Evolutionary conservation across 2,113 vertebrate genomes (phyloP).

Genomic region (Amphiprion ocellaris): DNA sequence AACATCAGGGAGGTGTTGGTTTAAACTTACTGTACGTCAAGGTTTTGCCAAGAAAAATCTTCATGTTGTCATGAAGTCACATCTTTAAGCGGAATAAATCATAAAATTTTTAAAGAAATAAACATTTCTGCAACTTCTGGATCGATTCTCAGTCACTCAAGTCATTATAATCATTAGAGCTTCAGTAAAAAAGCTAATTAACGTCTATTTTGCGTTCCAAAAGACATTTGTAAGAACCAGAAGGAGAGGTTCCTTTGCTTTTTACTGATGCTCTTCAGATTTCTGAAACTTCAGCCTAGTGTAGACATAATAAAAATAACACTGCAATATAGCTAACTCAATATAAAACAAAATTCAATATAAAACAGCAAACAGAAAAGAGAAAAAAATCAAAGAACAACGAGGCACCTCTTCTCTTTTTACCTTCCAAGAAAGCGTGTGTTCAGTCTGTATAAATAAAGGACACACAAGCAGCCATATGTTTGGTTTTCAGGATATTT

Average conservation of each 20-base stretch:
- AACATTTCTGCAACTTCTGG: too few relatives aligned
- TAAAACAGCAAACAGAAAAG: not conserved
- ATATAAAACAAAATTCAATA: not conserved
- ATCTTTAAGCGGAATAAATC: not conserved
- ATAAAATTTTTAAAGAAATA: too few relatives aligned
- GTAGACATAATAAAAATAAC: not conserved
- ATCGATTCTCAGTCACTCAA: too few relatives aligned
- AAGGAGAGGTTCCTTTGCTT: too few relatives aligned
- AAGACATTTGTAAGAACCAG: too few relatives aligned
- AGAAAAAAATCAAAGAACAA: not conserved
- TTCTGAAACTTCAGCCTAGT: too few relatives aligned
- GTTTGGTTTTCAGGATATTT: conserved; percentile 27
- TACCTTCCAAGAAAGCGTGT: not conserved
- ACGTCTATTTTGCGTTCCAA: too few relatives aligned
- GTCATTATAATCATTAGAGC: too few relatives aligned
- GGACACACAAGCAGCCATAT: not conserved
- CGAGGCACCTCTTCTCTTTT: not conserved
- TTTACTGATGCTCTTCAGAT: too few relatives aligned
- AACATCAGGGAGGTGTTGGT: not conserved
- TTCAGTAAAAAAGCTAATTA: too few relatives aligned
- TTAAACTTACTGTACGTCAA: too few relatives aligned
- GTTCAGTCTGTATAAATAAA: not conserved
- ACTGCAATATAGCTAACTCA: not conserved
- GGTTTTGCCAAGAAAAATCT: too few relatives aligned
- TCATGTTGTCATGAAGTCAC: not conserved